Conservation (phyloP, 2,113 vertebrate species). For the Neogobius melanostomus region DNA sequence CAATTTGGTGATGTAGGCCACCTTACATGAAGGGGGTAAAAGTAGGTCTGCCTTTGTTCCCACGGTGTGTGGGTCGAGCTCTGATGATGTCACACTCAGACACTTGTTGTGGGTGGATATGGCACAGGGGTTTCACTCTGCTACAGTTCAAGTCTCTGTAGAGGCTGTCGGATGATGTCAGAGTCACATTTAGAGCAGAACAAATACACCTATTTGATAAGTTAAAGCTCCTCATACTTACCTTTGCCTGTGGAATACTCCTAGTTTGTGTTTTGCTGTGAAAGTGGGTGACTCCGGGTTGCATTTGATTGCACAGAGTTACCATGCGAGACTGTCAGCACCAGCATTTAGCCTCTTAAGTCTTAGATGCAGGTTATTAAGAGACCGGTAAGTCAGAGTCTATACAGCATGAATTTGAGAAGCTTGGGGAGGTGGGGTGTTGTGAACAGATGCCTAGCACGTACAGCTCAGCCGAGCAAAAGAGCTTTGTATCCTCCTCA, state of each 20-base stretch:
- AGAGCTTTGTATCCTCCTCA: slow-evolving; percentile 72
- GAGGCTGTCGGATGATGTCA: slow-evolving; percentile 9
- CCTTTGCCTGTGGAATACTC: slow-evolving; percentile 17
- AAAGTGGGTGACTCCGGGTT: slow-evolving; percentile 11
- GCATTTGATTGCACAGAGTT: slow-evolving; percentile 23
- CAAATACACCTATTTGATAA: slow-evolving; percentile 5
- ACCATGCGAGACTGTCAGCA: slow-evolving; percentile 28
- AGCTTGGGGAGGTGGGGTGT: slow-evolving; percentile 41
- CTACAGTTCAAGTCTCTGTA: slow-evolving; percentile 31
- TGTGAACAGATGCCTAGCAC: slow-evolving; percentile 72
- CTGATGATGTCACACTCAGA: slow-evolving; percentile 57
- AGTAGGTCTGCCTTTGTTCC: slow-evolving; percentile 58
- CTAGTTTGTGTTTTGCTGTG: slow-evolving; percentile 17
- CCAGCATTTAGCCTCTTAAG: slow-evolving; percentile 32
- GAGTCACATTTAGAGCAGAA: slow-evolving; percentile 21
- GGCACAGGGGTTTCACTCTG: slow-evolving; percentile 33
- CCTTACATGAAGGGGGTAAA: slow-evolving; percentile 48
- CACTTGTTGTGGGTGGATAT: slow-evolving; percentile 43
- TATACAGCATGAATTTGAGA: slow-evolving; percentile 45
- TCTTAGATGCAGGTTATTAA: slow-evolving; percentile 38
- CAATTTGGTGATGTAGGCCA: slow-evolving; percentile 57
- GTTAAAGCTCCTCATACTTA: slow-evolving; percentile 14
- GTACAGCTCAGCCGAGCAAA: slow-evolving; percentile 69
- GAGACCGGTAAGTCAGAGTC: slow-evolving; percentile 32
- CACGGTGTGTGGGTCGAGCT: slow-evolving; percentile 58